These are phyloP conservation scores for Protaetia brevitarsis DNA, from an alignment of 1,140 invertebrate species.

Conservation along the genomic window DNA sequence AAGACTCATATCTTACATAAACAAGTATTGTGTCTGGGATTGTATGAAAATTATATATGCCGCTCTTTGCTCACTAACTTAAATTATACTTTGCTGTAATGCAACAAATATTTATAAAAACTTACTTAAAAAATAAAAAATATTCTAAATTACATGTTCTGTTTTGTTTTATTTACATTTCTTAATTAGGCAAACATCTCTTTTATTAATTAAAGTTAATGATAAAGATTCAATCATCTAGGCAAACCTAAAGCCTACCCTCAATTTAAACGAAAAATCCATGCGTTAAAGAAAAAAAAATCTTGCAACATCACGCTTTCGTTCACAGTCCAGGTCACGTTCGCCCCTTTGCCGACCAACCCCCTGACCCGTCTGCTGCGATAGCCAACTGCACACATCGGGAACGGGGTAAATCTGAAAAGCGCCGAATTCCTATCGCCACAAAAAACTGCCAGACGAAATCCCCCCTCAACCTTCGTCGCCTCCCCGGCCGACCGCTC, in stretches of 20 bases:
- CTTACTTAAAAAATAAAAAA: too few species aligned
- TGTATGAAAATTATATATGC: background rate
- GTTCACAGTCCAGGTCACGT: background rate
- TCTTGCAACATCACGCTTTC: constrained; percentile 1
- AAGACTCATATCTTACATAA: background rate
- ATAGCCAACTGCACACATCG: background rate
- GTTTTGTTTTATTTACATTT: too few species aligned
- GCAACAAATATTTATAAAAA: too few species aligned
- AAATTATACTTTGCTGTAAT: too few species aligned
- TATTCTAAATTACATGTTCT: too few species aligned
- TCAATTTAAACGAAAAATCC: constrained; percentile 5
- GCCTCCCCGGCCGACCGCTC: background rate
- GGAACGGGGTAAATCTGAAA: constrained; percentile 13
- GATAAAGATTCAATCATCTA: too few species aligned
- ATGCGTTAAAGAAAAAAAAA: background rate
- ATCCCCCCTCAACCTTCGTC: background rate
- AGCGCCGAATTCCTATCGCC: constrained; percentile 2
- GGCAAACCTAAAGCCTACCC: background rate
- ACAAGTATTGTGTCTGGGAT: background rate
- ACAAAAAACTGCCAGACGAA: constrained; percentile 15
- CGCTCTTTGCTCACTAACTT: too few species aligned
- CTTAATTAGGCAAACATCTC: too few species aligned
- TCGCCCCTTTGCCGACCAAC: background rate
- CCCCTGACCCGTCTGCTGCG: background rate
- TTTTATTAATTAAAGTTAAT: too few species aligned